A percentile compares a stretch with the other conserved stretches of the same genome.
Conservation (phyloP, 2,113 vertebrate species). For the Platycercus adscitus region DNA sequence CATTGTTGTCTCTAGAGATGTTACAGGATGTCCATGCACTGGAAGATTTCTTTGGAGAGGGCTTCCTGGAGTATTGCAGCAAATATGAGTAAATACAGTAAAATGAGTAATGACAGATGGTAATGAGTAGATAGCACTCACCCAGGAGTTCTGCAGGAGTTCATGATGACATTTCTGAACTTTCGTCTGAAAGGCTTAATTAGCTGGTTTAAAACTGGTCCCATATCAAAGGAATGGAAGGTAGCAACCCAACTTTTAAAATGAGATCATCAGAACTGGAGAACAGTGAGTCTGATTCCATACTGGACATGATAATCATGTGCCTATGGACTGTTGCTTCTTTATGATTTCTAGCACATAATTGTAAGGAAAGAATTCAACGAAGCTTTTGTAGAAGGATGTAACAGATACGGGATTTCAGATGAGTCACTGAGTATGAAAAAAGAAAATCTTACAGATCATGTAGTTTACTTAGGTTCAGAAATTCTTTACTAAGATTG, state of each 20-base stretch:
- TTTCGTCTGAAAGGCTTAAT: neutral
- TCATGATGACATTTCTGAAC: neutral
- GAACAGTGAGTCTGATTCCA: neutral
- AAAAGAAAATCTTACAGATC: neutral
- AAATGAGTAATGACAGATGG: neutral
- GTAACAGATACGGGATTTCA: neutral
- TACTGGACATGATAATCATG: neutral
- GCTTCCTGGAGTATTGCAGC: neutral
- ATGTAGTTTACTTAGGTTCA: neutral
- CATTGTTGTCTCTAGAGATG: neutral
- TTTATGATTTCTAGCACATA: neutral
- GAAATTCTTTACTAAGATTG: neutral
- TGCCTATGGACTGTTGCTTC: neutral
- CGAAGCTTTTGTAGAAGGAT: neutral
- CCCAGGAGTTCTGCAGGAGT: neutral
- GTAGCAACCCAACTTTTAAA: neutral
- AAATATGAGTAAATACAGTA: neutral
- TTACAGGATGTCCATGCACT: rapidly evolving
- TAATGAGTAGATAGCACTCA: neutral
- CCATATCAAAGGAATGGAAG: neutral
- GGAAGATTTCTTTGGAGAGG: neutral
- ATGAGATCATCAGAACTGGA: neutral
- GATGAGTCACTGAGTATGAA: neutral
- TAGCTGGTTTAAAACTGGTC: neutral
- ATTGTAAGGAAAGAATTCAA: neutral